Percentiles rank a stretch among this genome's conserved stretches.
Conservation (phyloP, 2,113 vertebrate genomes). For the Erythrocebus patas region DNA sequence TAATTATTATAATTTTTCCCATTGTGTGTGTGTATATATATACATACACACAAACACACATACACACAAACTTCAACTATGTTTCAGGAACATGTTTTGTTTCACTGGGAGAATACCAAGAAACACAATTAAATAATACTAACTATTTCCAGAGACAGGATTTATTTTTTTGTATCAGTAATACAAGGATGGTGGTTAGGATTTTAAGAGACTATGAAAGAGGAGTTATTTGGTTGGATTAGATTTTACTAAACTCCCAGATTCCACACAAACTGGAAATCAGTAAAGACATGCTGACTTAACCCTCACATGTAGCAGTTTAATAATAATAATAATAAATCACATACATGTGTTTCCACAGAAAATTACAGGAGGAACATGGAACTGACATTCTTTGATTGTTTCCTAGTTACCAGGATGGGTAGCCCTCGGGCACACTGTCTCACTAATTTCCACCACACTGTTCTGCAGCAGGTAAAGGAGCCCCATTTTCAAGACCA, state of each 20-base stretch:
- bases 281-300: neutral
- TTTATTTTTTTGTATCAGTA: neutral
- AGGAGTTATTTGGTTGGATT: neutral
- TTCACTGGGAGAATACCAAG: neutral
- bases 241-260: neutral
- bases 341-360: neutral
- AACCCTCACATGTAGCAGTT: neutral
- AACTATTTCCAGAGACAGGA: neutral
- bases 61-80: neutral
- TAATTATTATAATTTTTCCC: neutral
- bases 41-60: no score
- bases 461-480: neutral
- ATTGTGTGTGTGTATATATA: neutral
- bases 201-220: neutral
- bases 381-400: neutral
- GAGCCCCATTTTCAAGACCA: neutral
- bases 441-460: neutral
- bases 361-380: neutral
- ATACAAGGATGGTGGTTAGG: neutral
- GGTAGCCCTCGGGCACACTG: no score
- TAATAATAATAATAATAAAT: neutral
- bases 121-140: neutral
- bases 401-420: accelerated
- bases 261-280: neutral
- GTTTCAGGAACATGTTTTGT: neutral